Evolutionary conservation across 2,113 vertebrate genomes (phyloP).

Genomic region (Condylura cristata): DNA sequence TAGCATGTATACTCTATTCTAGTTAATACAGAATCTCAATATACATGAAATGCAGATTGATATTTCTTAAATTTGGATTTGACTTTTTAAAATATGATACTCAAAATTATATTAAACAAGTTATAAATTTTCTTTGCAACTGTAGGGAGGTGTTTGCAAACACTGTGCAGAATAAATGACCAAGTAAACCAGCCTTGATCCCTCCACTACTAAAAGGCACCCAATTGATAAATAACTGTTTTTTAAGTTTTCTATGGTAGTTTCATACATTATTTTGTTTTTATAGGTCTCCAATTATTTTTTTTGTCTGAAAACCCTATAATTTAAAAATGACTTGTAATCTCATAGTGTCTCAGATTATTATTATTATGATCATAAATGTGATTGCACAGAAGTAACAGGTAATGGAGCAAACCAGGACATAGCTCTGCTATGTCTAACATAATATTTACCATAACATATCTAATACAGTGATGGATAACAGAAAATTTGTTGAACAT

Average conservation of each 20-base stretch:
- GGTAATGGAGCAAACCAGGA: neutral
- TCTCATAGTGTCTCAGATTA: neutral
- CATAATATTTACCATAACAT: no score
- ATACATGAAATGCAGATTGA: conserved; percentile 39
- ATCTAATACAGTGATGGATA: neutral
- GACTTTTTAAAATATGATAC: neutral
- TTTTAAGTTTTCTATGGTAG: neutral
- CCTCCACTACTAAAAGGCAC: neutral
- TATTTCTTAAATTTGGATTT: conserved; percentile 51
- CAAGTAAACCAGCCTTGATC: neutral
- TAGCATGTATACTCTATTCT: neutral
- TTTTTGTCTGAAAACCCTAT: neutral
- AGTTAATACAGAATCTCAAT: conserved; percentile 35
- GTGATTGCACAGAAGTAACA: neutral
- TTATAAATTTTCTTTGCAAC: neutral
- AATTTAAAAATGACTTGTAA: conserved; percentile 40
- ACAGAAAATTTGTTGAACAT: neutral
- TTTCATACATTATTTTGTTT: neutral
- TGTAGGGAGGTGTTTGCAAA: neutral
- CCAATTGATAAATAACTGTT: neutral
- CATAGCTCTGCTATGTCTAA: neutral
- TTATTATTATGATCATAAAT: neutral
- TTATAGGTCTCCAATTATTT: conserved; percentile 1
- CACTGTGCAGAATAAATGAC: neutral
- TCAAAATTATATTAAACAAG: neutral